phyloP scores from a whole-genome alignment of 64 coral and sea anemone genomes.

The Porites australiensis region DNA sequence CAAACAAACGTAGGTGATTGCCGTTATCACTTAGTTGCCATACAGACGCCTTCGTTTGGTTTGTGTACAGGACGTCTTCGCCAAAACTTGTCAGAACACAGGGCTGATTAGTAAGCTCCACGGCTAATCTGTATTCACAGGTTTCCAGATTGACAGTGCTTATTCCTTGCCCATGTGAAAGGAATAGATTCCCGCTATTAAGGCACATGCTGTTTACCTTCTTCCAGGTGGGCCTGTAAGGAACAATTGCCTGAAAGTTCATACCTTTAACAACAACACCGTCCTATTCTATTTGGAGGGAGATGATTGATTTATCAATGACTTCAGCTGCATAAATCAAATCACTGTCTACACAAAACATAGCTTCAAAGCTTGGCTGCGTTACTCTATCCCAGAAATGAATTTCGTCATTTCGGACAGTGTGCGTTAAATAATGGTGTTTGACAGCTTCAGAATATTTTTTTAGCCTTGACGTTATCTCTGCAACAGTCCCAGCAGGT shows the following conservation, averaged over 20 bases:
- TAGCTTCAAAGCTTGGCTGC: neutral
- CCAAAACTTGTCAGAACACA: conserved; percentile 56
- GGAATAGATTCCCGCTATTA: conserved; percentile 7
- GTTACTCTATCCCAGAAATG: conserved; percentile 28
- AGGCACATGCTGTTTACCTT: conserved; percentile 70
- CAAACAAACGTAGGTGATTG: neutral
- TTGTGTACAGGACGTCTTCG: conserved; percentile 15
- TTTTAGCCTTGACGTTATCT: conserved; percentile 17
- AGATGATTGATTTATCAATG: conserved; percentile 11
- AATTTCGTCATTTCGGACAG: conserved; percentile 15
- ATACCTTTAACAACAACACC: conserved; percentile 41
- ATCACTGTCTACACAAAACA: conserved; percentile 44
- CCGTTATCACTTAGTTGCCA: conserved; percentile 36
- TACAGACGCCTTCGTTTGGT: conserved; percentile 30
- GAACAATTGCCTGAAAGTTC: conserved; percentile 1
- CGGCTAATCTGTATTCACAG: neutral
- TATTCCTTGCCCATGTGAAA: conserved; percentile 54
- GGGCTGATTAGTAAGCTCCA: conserved; percentile 20
- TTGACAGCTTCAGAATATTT: too few species aligned
- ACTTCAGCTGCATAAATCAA: conserved; percentile 44
- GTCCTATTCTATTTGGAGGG: conserved; percentile 62
- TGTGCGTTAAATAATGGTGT: neutral
- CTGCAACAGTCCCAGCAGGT: conserved; percentile 30
- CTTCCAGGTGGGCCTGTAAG: neutral
- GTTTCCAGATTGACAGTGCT: neutral